A percentile compares a stretch with the other conserved stretches of the same genome.
Conservation (phyloP, 2,888 invertebrate genomes). For the Pterostichus madidus region DNA sequence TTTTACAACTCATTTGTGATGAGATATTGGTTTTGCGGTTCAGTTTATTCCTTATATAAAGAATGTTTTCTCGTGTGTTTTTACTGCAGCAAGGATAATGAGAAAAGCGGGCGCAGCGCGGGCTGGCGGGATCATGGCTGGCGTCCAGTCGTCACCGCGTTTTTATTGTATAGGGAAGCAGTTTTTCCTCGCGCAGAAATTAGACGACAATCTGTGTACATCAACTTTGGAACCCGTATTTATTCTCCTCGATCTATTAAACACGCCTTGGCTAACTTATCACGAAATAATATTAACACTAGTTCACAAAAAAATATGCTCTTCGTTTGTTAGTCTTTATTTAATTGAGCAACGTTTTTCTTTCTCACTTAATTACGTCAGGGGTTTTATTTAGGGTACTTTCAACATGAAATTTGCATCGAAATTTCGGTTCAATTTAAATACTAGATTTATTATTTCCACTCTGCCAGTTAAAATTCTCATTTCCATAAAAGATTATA, state of each 20-base stretch:
- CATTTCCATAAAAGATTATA: conserved; percentile 48
- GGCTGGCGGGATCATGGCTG: conserved; percentile 1
- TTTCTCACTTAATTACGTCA: conserved; percentile 27
- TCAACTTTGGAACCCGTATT: conserved; percentile 47
- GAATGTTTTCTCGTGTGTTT: conserved; percentile 60
- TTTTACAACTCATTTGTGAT: conserved; percentile 66
- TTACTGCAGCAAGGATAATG: conserved; percentile 61
- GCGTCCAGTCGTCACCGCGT: conserved; percentile 54
- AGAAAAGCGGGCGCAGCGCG: conserved; percentile 37
- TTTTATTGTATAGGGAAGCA: conserved; percentile 47
- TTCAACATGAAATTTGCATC: conserved; percentile 39
- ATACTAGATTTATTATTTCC: conserved; percentile 49
- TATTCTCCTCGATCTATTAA: conserved; percentile 49
- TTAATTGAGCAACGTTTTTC: neutral
- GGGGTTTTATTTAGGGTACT: conserved; percentile 9
- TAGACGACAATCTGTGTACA: conserved; percentile 59
- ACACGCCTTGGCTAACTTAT: neutral
- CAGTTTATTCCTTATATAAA: conserved; percentile 53
- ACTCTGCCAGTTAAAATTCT: conserved; percentile 36
- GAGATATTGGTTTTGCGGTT: conserved; percentile 65
- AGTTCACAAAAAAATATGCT: conserved; percentile 9
- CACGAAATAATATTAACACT: neutral
- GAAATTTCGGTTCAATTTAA: conserved; percentile 46
- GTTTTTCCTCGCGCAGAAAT: conserved; percentile 41
- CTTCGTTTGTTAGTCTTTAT: neutral